A percentile compares a stretch with the other conserved stretches of the same genome.
These are phyloP conservation scores for Caradrina clavipalpis DNA, from an alignment of 2,888 invertebrate genomes.

Conservation along the genomic window DNA sequence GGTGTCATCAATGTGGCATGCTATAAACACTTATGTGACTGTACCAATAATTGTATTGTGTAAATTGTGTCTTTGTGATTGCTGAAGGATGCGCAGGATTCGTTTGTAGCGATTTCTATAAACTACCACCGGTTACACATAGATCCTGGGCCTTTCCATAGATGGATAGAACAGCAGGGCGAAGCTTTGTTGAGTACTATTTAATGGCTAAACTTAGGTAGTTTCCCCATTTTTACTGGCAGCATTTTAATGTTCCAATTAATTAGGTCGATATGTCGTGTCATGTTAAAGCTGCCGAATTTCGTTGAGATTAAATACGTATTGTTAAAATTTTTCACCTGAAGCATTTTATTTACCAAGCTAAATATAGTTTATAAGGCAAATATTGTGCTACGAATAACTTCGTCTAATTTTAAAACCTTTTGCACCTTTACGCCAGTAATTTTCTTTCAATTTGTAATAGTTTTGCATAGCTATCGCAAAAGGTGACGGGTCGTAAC, in stretches of 20 bases:
- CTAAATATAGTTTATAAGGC: too few species aligned
- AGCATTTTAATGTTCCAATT: background rate
- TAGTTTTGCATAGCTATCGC: conserved; percentile 48
- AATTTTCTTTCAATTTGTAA: conserved; percentile 14
- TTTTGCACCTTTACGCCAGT: background rate
- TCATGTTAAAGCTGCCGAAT: background rate
- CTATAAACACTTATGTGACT: conserved; percentile 52
- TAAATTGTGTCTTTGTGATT: background rate
- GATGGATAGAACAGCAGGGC: too few species aligned
- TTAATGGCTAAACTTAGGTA: too few species aligned
- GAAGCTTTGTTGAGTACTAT: too few species aligned
- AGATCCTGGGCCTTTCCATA: background rate
- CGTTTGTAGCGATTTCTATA: background rate
- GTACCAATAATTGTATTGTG: conserved; percentile 11
- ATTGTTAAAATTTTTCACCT: background rate
- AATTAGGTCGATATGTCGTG: background rate
- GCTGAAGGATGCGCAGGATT: conserved; percentile 21
- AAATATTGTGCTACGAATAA: background rate
- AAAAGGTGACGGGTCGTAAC: conserved; percentile 9
- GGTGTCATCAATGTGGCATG: conserved; percentile 69
- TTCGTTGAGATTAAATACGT: background rate
- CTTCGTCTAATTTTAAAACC: background rate
- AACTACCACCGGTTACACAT: background rate
- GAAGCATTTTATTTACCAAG: too few species aligned
- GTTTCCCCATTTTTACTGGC: too few species aligned